A percentile compares a stretch with the other conserved stretches of the same genome.
Conservation (phyloP, 2,797 vertebrate species). For the Acestrorhynchus altus region DNA sequence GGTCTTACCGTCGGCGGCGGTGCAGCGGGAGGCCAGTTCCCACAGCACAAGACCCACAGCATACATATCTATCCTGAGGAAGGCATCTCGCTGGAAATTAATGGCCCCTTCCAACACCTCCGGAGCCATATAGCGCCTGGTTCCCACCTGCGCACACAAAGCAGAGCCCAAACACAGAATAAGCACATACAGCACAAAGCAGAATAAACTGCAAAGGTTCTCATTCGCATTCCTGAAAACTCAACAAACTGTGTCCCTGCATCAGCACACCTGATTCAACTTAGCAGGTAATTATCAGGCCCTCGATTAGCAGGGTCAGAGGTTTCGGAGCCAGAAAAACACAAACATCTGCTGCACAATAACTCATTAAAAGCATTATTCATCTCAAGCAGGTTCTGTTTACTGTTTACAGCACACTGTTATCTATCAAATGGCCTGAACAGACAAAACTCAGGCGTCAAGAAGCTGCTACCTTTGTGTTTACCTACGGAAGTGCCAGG, state of each 20-base stretch:
- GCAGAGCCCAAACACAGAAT: neutral
- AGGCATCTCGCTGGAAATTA: conserved; percentile 93
- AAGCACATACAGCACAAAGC: neutral
- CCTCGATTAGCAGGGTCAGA: neutral
- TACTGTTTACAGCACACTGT: neutral
- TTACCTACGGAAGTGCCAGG: neutral
- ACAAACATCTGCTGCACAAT: neutral
- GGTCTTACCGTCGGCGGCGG: conserved; percentile 87
- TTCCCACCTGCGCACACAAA: conserved; percentile 82
- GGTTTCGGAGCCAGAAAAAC: neutral
- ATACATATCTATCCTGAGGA: conserved; percentile 95
- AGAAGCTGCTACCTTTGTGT: neutral
- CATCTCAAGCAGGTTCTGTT: neutral
- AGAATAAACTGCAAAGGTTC: neutral
- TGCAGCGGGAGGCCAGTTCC: conserved; percentile 91
- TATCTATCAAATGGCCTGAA: neutral
- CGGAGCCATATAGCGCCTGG: conserved; percentile 93
- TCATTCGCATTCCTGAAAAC: neutral
- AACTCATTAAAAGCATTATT: neutral
- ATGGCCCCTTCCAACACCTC: conserved; percentile 95
- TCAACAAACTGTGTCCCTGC: neutral
- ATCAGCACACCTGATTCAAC: neutral
- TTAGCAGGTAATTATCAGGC: neutral
- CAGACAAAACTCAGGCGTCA: neutral
- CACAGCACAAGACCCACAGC: conserved; percentile 92